A percentile compares a stretch with the other conserved stretches of the same genome.
phyloP scores from a whole-genome alignment of 2,888 invertebrate species.

The Phyllotreta cruciferae region DNA sequence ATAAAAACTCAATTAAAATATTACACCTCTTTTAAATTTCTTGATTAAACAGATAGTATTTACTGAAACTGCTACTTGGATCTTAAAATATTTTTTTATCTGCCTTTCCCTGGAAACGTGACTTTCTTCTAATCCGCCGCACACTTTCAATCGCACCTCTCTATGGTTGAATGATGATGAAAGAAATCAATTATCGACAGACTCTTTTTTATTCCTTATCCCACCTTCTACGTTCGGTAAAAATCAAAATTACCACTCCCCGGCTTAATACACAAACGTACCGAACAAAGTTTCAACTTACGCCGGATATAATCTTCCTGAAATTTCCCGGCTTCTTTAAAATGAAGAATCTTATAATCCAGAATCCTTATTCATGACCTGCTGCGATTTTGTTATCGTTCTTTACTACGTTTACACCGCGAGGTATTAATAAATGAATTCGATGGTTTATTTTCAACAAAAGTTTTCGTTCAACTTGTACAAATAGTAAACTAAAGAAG shows the following conservation, averaged over 20 bases:
- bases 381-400: slow-evolving; percentile 43
- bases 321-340: slow-evolving; percentile 42
- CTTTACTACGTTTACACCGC: no score
- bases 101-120: slow-evolving; percentile 1
- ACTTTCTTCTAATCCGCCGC: slow-evolving; percentile 7
- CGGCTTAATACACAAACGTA: slow-evolving; percentile 12
- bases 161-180: neutral
- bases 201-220: slow-evolving; percentile 5
- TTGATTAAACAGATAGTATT: no score
- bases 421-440: no score
- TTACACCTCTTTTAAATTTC: no score
- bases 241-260: slow-evolving; percentile 5
- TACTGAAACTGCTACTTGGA: no score
- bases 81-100: no score
- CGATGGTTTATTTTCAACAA: no score
- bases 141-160: no score
- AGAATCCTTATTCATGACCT: slow-evolving; percentile 47
- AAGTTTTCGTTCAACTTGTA: no score
- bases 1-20: no score
- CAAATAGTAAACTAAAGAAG: no score
- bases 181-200: slow-evolving; percentile 18
- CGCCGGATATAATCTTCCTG: slow-evolving; percentile 36
- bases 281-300: slow-evolving; percentile 10
- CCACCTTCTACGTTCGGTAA: neutral
- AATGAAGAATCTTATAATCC: slow-evolving; percentile 48